These are phyloP conservation scores for Perodicticus potto DNA, from an alignment of 2,797 vertebrate genomes.

Conservation along the genomic window DNA sequence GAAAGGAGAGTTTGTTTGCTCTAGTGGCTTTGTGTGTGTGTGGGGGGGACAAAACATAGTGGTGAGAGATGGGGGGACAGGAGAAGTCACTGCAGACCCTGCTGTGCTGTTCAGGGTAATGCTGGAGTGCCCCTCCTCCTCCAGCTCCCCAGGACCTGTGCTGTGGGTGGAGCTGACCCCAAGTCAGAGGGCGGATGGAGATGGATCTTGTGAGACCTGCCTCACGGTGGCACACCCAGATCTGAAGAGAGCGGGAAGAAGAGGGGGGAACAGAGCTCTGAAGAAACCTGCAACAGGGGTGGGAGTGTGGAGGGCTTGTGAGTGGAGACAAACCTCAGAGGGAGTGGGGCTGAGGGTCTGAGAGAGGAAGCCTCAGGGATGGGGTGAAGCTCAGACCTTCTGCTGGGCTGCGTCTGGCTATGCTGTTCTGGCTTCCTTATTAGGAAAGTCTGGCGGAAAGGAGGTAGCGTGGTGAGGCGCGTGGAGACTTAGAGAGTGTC, in stretches of 20 bases:
- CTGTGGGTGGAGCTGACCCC: neutral
- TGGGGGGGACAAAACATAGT: fast-evolving
- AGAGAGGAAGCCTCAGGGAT: neutral
- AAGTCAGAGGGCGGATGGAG: neutral
- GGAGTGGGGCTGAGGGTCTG: neutral
- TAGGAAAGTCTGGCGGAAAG: neutral
- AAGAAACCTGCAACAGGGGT: neutral
- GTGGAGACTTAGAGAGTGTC: fast-evolving
- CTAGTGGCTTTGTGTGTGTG: neutral
- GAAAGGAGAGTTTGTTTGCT: neutral
- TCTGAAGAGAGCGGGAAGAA: neutral
- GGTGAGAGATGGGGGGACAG: no score
- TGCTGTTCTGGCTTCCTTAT: neutral
- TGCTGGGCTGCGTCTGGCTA: neutral
- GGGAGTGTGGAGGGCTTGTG: neutral
- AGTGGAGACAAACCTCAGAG: neutral
- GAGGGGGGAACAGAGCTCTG: neutral
- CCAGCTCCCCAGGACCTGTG: neutral
- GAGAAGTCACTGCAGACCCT: neutral
- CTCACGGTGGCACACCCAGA: neutral
- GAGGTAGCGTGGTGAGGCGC: neutral
- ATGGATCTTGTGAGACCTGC: neutral
- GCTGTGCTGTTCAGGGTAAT: neutral
- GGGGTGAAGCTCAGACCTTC: neutral
- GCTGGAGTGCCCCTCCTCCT: neutral